Percentiles rank a stretch among this genome's conserved stretches.
These are phyloP conservation scores for Nothoprocta perdicaria DNA, from an alignment of 2,113 vertebrate species.

Conservation along the genomic window DNA sequence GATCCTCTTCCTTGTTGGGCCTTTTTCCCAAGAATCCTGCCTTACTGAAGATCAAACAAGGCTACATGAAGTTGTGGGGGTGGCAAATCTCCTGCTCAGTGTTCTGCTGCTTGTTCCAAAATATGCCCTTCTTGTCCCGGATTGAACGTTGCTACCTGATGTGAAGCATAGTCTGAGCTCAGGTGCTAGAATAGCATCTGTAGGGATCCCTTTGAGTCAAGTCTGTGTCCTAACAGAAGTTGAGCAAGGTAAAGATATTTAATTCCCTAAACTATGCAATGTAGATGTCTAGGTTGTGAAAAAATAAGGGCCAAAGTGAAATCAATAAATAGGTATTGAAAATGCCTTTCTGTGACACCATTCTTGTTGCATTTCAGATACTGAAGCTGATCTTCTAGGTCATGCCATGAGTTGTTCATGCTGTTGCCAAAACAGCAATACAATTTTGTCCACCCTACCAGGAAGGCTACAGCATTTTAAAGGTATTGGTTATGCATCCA, in stretches of 20 bases:
- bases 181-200: not conserved
- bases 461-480: not conserved
- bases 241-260: not conserved
- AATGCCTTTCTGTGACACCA: not conserved
- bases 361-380: not conserved
- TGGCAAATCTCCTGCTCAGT: not conserved
- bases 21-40: not conserved
- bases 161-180: not conserved
- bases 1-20: not conserved
- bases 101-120: not conserved
- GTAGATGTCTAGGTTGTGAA: not conserved
- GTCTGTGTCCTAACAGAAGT: not conserved
- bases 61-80: not conserved
- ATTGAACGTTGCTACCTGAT: not conserved
- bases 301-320: not conserved
- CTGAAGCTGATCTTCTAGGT: not conserved
- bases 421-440: not conserved
- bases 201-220: not conserved
- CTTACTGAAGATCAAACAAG: not conserved
- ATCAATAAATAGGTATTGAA: not conserved
- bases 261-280: not conserved
- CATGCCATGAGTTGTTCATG: not conserved
- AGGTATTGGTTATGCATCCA: not conserved
- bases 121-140: not conserved
- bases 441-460: not conserved